Conservation (phyloP, 1,140 invertebrate genomes). For the Drosophila biarmipes region DNA sequence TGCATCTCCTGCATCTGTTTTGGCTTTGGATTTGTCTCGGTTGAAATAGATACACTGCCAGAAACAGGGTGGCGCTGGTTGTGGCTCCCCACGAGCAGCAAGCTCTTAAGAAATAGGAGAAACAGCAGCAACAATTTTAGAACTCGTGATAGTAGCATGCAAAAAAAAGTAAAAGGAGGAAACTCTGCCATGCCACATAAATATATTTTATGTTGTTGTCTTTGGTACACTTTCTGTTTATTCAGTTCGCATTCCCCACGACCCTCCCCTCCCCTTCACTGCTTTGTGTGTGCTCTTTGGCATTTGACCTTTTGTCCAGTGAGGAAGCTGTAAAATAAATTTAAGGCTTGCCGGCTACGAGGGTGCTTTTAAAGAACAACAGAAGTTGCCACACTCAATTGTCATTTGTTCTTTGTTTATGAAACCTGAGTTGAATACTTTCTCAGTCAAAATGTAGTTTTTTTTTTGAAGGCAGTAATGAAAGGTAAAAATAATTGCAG, state of each 20-base stretch:
- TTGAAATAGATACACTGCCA: slow-evolving; percentile 13
- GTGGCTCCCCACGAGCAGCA: slow-evolving; percentile 30
- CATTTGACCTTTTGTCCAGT: slow-evolving; percentile 71
- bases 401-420: slow-evolving; percentile 15
- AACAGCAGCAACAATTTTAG: slow-evolving; percentile 30
- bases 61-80: not conserved
- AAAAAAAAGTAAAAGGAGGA: slow-evolving; percentile 30
- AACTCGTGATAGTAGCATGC: slow-evolving; percentile 54
- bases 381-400: slow-evolving; percentile 38
- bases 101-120: slow-evolving; percentile 44
- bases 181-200: slow-evolving; percentile 70
- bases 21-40: slow-evolving; percentile 49
- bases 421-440: too few species aligned
- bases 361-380: slow-evolving; percentile 19
- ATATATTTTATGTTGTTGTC: slow-evolving; percentile 76
- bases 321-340: slow-evolving; percentile 77
- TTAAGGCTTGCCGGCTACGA: slow-evolving; percentile 50
- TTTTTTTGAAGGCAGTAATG: not conserved
- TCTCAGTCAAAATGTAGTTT: not conserved
- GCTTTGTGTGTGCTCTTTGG: slow-evolving; percentile 42
- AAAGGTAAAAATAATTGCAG: not conserved
- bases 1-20: slow-evolving; percentile 66
- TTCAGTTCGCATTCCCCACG: slow-evolving; percentile 20
- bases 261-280: not conserved
- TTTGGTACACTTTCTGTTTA: slow-evolving; percentile 63